These are phyloP conservation scores for Columba livia DNA, from an alignment of 2,113 vertebrate genomes.

Conservation along the genomic window DNA sequence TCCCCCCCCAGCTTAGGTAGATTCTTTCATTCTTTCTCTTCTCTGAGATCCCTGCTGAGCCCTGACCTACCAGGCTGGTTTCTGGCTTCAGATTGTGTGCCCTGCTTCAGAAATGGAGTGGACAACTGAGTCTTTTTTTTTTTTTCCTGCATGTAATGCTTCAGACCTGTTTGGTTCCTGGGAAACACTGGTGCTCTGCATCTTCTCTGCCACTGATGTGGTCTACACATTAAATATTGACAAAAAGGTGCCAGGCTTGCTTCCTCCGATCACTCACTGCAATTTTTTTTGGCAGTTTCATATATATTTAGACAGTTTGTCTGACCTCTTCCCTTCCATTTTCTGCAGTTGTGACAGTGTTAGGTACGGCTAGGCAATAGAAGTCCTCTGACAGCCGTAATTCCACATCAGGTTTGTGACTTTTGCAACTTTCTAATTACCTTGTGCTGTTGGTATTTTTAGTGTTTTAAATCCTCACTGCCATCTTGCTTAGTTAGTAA, in stretches of 20 bases:
- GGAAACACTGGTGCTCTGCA: neutral
- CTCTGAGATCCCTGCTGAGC: neutral
- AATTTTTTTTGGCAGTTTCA: neutral
- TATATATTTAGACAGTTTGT: neutral
- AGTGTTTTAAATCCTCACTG: conserved; percentile 54
- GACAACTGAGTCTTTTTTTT: neutral
- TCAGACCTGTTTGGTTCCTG: neutral
- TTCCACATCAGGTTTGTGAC: conserved; percentile 40
- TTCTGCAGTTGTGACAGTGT: neutral
- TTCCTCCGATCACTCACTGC: neutral
- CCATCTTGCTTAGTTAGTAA: conserved; percentile 53
- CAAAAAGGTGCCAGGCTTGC: neutral
- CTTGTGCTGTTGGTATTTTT: conserved; percentile 62
- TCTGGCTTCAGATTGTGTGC: neutral
- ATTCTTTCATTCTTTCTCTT: neutral
- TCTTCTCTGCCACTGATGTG: neutral
- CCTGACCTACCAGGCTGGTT: neutral
- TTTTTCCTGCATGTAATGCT: neutral
- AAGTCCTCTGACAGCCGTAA: neutral
- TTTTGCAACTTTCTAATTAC: conserved; percentile 58
- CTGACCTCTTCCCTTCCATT: neutral
- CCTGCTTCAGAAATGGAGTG: neutral
- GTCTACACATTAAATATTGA: neutral
- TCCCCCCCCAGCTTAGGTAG: neutral
- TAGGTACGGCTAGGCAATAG: neutral